Percentiles rank a stretch among this genome's conserved stretches.
phyloP scores from a whole-genome alignment of 2,888 invertebrate genomes.

The Chymomyza caudatula region DNA sequence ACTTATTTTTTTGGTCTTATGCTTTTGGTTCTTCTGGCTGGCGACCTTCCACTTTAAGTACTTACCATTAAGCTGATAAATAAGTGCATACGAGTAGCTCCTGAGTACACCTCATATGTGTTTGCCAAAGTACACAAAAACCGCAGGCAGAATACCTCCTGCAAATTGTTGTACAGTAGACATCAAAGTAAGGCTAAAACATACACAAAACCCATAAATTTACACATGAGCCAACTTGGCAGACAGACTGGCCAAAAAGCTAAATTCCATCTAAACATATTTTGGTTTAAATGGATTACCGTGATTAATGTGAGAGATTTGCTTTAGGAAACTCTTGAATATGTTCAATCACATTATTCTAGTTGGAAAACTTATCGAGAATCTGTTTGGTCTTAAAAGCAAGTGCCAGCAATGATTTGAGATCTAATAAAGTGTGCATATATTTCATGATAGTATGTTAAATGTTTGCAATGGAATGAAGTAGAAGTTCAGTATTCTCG shows the following conservation, averaged over 20 bases:
- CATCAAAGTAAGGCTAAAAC: slow-evolving; percentile 9
- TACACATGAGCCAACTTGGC: background rate
- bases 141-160: slow-evolving; percentile 7
- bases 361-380: too few species aligned
- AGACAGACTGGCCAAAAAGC: background rate
- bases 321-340: background rate
- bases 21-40: background rate
- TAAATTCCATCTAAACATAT: background rate
- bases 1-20: background rate
- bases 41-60: background rate
- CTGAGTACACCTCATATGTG: background rate
- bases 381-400: background rate
- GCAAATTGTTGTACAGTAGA: slow-evolving; percentile 27
- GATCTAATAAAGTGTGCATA: too few species aligned
- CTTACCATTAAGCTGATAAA: background rate
- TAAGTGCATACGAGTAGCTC: background rate
- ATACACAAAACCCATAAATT: background rate
- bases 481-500: too few species aligned
- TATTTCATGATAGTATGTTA: too few species aligned
- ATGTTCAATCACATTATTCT: background rate
- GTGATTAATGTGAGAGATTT: background rate
- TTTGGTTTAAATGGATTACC: background rate
- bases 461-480: too few species aligned
- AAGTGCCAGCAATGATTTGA: too few species aligned
- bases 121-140: background rate